These are phyloP conservation scores for Dolomedes plantarius DNA, from an alignment of 2,888 invertebrate species.

Conservation along the genomic window DNA sequence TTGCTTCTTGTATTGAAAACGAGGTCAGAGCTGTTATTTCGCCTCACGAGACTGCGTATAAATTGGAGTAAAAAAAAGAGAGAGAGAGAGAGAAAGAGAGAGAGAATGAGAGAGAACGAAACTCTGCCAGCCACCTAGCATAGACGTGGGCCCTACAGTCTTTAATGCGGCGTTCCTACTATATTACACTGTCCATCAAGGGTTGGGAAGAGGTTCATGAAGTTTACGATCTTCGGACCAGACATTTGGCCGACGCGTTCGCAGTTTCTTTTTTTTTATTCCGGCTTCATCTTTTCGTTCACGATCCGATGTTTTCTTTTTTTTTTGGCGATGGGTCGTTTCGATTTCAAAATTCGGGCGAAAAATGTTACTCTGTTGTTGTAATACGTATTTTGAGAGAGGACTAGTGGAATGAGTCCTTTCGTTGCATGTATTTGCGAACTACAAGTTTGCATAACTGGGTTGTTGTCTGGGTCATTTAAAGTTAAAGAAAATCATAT, in stretches of 20 bases:
- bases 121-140: slow-evolving; percentile 10
- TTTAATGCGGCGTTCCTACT: slow-evolving; percentile 58
- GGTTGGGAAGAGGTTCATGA: slow-evolving; percentile 49
- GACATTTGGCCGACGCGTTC: slow-evolving; percentile 52
- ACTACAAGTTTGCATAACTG: too few species aligned
- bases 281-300: slow-evolving; percentile 3
- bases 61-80: slow-evolving; percentile 46
- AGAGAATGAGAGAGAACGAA: neutral
- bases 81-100: slow-evolving; percentile 7
- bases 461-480: too few species aligned
- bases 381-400: neutral
- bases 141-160: slow-evolving; percentile 15
- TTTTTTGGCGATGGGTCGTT: slow-evolving; percentile 40
- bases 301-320: slow-evolving; percentile 15
- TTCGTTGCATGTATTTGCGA: too few species aligned
- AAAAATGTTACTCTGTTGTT: neutral
- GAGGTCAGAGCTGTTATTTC: slow-evolving; percentile 63
- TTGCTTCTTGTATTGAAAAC: slow-evolving; percentile 66
- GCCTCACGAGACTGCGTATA: slow-evolving; percentile 50
- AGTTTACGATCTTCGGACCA: slow-evolving; percentile 59
- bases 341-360: slow-evolving; percentile 21
- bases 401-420: too few species aligned
- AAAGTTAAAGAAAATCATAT: too few species aligned
- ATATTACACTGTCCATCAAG: slow-evolving; percentile 69
- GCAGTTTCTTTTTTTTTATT: slow-evolving; percentile 19